Evolutionary conservation across 2,888 invertebrate species (phyloP).

Genomic region (Troides oblongomaculatus): DNA sequence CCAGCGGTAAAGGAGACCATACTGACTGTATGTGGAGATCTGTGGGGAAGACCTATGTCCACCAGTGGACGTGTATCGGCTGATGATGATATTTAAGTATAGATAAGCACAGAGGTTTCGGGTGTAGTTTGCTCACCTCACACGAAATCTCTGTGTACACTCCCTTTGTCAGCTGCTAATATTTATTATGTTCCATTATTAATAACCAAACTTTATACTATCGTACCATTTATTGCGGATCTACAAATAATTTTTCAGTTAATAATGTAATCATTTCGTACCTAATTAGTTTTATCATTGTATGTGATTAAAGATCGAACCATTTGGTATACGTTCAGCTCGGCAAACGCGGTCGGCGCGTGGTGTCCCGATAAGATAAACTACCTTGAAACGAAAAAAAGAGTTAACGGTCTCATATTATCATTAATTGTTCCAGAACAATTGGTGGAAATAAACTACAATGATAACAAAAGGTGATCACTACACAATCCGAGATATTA

Average conservation of each 20-base stretch:
- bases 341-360: constrained; percentile 17
- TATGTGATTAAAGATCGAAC: constrained; percentile 13
- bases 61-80: too few relatives aligned
- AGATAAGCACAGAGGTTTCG: too few relatives aligned
- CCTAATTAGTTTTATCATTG: constrained; percentile 10
- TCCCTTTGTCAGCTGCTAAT: too few relatives aligned
- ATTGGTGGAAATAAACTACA: background rate
- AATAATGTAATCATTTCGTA: background rate
- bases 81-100: too few relatives aligned
- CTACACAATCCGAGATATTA: too few relatives aligned
- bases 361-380: constrained; percentile 17
- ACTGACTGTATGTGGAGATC: too few relatives aligned
- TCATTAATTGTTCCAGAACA: background rate
- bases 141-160: too few relatives aligned
- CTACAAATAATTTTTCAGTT: background rate
- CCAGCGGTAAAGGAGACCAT: too few relatives aligned
- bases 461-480: background rate
- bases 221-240: background rate
- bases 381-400: constrained; percentile 7
- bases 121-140: too few relatives aligned
- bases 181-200: too few relatives aligned
- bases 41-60: too few relatives aligned
- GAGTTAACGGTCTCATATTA: background rate
- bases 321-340: constrained; percentile 1
- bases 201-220: too few relatives aligned